Conservation (phyloP, 2,888 invertebrate genomes). For the Hydrotaea cyrtoneurina region DNA sequence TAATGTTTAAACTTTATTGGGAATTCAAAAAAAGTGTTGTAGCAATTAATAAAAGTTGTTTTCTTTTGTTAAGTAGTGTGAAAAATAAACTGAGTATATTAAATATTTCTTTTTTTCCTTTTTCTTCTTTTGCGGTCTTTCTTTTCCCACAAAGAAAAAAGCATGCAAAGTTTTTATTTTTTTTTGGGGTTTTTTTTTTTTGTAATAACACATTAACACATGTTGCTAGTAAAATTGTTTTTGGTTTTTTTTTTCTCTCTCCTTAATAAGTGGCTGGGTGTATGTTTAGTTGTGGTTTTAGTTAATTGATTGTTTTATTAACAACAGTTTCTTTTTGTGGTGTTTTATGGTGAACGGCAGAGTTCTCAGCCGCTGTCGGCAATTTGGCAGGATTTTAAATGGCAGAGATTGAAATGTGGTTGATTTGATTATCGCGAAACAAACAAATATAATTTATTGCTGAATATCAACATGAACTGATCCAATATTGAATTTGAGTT, state of each 20-base stretch:
- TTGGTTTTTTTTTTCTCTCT: too few species aligned
- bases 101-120: neutral
- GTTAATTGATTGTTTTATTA: slow-evolving; percentile 7
- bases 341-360: neutral
- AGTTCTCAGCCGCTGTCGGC: neutral
- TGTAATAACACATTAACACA: neutral
- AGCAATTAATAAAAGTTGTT: neutral
- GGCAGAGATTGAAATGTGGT: too few species aligned
- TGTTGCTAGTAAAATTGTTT: too few species aligned
- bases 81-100: neutral
- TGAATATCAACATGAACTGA: too few species aligned
- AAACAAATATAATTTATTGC: too few species aligned
- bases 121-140: slow-evolving; percentile 8
- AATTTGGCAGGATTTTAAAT: too few species aligned
- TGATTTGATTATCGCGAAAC: too few species aligned
- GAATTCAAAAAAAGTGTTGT: slow-evolving; percentile 53
- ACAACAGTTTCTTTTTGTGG: neutral
- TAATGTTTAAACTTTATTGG: slow-evolving; percentile 60
- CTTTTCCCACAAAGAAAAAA: slow-evolving; percentile 30
- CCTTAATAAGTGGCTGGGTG: neutral
- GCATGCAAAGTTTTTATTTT: slow-evolving; percentile 55
- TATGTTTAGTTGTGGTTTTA: neutral
- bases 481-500: too few species aligned
- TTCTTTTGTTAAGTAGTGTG: slow-evolving; percentile 16
- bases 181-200: neutral